Evolutionary conservation across 2,113 vertebrate genomes (phyloP), one percentile per base, ranked within the genome.

Genomic region (Vulpes ferrilata): DNA sequence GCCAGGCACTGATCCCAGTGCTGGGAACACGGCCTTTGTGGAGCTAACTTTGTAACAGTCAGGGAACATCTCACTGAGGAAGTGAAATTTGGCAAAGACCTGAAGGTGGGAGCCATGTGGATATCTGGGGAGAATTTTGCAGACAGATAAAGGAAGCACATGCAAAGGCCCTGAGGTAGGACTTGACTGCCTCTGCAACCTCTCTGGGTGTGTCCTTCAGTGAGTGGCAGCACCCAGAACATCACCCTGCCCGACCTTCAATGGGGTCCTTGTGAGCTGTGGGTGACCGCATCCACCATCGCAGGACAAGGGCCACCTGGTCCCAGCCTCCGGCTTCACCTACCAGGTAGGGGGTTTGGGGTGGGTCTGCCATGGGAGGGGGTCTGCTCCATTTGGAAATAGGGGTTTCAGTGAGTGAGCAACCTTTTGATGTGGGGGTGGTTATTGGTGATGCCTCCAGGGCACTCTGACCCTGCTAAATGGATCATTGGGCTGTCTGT

Each of bases 231-330:
- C 25, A 83, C 15, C 71, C 74, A 3, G 88, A 97, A 81, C 4
- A 11, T 78, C 67, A 71, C 51, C 38, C 94, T 96, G 59, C 90
- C n/a, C 0, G 8, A 55, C n/a, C 98, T 98, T 35, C 97, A 57
- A 16, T 62, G 55, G 78, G 95, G 97, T 27, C 30, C 91, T 65
- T 98, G 95, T 57, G 62, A 97, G 85, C 94, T 98, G 85, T 98
- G 98, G 97, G 89, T 98, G 90, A 98, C 10, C 0, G 98, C 96
- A 0, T 98, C 98, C 69, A 98, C 98, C 59, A 43, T 11, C 0
- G 97, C 95, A 1, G 98, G 98, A 78, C 96, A 97, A 90, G 98
- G 98, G 5, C 95, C 93, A 2, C 80, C 97, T 9, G 97, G 98
- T 32, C 90, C 65, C 38, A 65, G 65, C 69, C 96, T 98, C 60